Evolutionary conservation across 1,140 invertebrate genomes (phyloP), one percentile per base, ranked within the genome.

Genomic region (Drosophila fuyamai): DNA sequence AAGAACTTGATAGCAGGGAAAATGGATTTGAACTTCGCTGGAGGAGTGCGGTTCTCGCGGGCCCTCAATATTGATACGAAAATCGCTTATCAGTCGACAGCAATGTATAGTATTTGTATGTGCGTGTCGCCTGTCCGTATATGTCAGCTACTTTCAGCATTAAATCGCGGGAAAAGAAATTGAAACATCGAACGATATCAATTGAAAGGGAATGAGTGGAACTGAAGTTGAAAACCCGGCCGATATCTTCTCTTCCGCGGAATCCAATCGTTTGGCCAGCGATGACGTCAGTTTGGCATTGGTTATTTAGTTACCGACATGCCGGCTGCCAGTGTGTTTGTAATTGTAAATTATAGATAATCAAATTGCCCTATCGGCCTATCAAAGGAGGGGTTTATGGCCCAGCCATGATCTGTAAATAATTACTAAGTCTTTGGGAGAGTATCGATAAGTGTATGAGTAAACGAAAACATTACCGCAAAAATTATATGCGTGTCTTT

Each of bases 1-100:
- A 86, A 82, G 59, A 86, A 85, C 65, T 62, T 86, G 81, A 86
- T 85, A 85, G 65, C 36, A 48, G 29, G 70, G 74, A 76, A 84
- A 86, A 86, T 89, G 84, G 84, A 88, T 88, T 88, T 88, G 84
- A 88, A 88, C 83, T 88, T 88, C 83, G 83, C 67, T 77, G 84
- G 61, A 73, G 79, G 63, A 74, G 43, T 36, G 1, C 51, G 48
- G n/a, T 6, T 27, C 27, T 35, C 41, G 47, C 47, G 13, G 47
- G 23, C 47, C 3, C n/a, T 71, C 41, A 38, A 36, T 41, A 56
- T 55, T 57, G 66, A 70, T 67, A 55, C 57, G 57, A 55, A 54
- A 74, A 36, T 18, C 23, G 59, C 56, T 77, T 77, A 77, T 77
- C 75, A 77, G 60, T 14, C 13, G 56, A n/a, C 40, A 41, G 7